Evolutionary conservation across 2,113 vertebrate genomes (phyloP).

Genomic region (Catharus minimus): DNA sequence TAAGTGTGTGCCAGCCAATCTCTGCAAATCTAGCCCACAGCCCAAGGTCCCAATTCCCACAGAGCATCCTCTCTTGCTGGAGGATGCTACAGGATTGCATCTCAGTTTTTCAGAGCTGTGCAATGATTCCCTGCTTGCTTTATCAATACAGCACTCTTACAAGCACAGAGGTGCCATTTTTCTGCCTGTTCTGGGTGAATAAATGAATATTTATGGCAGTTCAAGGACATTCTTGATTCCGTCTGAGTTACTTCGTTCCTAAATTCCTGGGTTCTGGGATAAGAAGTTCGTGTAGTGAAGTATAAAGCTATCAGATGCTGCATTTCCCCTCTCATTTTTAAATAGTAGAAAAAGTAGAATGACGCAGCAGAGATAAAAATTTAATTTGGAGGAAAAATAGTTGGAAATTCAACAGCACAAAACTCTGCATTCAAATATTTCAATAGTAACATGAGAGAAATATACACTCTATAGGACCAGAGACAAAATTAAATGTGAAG

Average conservation of each 20-base stretch:
- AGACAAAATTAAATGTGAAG: conserved; percentile 26
- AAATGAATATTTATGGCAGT: not conserved
- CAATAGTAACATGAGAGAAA: not conserved
- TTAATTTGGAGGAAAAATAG: conserved; percentile 19
- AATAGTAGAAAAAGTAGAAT: conserved; percentile 3
- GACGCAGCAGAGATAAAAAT: conserved; percentile 4
- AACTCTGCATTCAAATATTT: conserved; percentile 2
- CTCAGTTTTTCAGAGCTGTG: not conserved
- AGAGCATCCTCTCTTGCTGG: not conserved
- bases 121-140: not conserved
- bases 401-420: not conserved
- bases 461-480: not conserved
- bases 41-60: not conserved
- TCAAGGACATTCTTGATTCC: not conserved
- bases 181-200: not conserved
- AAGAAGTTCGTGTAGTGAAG: not conserved
- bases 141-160: not conserved
- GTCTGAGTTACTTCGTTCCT: not conserved
- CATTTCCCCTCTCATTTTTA: not conserved
- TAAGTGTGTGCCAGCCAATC: not conserved
- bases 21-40: not conserved
- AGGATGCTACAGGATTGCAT: not conserved
- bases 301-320: not conserved
- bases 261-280: not conserved
- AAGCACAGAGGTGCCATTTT: not conserved